These are phyloP conservation scores for Fistularia commersonii DNA, from an alignment of 2,797 vertebrate species.

Conservation along the genomic window DNA sequence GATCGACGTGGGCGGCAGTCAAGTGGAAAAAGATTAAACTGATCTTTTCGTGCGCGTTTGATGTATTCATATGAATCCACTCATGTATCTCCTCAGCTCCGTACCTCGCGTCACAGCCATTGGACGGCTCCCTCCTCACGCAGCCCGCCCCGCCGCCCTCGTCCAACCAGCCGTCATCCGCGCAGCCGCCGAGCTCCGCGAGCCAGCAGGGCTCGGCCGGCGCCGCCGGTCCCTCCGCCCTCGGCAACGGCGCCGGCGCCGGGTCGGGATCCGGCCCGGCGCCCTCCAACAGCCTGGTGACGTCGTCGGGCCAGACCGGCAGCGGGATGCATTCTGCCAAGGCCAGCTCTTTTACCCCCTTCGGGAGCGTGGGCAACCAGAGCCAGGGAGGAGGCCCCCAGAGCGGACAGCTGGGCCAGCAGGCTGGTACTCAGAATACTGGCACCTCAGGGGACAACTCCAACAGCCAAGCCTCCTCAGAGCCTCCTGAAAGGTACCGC, in stretches of 20 bases:
- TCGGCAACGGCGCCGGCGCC: conserved; percentile 61
- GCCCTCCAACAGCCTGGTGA: conserved; percentile 73
- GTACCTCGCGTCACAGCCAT: conserved; percentile 91
- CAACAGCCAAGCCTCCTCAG: conserved; percentile 75
- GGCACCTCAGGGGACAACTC: conserved; percentile 78
- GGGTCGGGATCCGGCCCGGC: conserved; percentile 70
- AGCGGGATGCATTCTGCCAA: conserved; percentile 81
- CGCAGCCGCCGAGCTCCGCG: conserved; percentile 70
- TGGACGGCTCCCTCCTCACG: conserved; percentile 90
- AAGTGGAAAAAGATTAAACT: neutral
- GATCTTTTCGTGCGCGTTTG: neutral
- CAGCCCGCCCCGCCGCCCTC: conserved; percentile 82
- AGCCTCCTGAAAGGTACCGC: conserved; percentile 91
- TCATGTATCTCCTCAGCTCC: conserved; percentile 78
- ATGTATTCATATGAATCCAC: neutral
- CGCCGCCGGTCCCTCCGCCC: conserved; percentile 65
- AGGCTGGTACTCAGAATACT: conserved; percentile 75
- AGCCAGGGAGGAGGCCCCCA: conserved; percentile 70
- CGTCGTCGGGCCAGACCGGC: conserved; percentile 73
- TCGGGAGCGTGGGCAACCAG: conserved; percentile 81
- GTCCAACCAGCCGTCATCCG: conserved; percentile 77
- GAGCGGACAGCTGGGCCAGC: conserved; percentile 83
- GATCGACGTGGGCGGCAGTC: no score
- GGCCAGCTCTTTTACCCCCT: conserved; percentile 85
- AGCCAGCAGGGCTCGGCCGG: conserved; percentile 76